A percentile compares a stretch with the other conserved stretches of the same genome.
Evolutionary conservation across 35 echinoderm and acorn worm species (phyloP).

Genomic region (Strongylocentrotus purpuratus): DNA sequence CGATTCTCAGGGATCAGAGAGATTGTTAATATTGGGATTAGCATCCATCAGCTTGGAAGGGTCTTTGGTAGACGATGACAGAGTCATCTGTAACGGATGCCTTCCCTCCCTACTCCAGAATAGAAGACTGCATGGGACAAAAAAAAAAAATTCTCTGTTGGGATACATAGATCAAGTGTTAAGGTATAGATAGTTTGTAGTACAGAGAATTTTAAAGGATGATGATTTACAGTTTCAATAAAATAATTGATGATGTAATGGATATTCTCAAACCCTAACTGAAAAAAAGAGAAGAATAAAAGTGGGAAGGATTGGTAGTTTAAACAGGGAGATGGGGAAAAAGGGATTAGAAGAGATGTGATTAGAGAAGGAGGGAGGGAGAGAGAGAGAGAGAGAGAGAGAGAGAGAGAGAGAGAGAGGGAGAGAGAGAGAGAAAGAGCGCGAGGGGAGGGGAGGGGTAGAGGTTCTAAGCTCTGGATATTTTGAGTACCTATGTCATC

Average conservation of each 20-base stretch:
- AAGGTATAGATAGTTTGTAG: no score
- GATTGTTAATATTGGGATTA: constrained; percentile 19
- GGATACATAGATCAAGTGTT: background rate
- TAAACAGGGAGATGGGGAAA: no score
- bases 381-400: no score
- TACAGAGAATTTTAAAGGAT: no score
- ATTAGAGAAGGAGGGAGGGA: no score
- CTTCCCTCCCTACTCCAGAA: background rate
- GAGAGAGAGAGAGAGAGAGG: no score
- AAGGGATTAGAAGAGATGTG: no score
- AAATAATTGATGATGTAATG: no score
- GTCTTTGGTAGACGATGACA: background rate
- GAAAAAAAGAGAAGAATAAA: no score
- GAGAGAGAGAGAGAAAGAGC: background rate
- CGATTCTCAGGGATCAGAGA: background rate
- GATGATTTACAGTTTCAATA: no score
- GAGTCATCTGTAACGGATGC: background rate
- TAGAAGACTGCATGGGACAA: background rate
- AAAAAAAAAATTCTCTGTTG: background rate
- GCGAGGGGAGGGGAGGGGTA: background rate
- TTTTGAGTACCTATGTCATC: background rate
- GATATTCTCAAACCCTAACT: no score
- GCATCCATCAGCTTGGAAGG: background rate
- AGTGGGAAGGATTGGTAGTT: no score
- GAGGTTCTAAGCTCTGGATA: background rate